Evolutionary conservation across 2,113 vertebrate genomes (phyloP).

Genomic region (Carassius auratus): DNA sequence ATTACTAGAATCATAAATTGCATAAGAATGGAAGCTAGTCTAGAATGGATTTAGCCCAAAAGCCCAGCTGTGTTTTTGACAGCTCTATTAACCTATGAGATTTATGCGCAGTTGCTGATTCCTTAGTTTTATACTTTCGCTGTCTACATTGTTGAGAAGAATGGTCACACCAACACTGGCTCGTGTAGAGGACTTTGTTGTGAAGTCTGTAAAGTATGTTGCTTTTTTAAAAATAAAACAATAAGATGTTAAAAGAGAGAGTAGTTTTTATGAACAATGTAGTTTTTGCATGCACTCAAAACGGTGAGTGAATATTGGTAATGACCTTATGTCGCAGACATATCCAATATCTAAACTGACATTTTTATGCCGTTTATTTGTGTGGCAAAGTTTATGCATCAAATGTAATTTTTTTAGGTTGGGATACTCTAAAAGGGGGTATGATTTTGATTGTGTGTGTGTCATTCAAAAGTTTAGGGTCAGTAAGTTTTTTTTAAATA

Average conservation of each 20-base stretch:
- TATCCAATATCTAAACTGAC: too few relatives aligned
- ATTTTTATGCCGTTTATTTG: too few relatives aligned
- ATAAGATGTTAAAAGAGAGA: background rate
- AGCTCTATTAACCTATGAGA: background rate
- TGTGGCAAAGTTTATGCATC: too few relatives aligned
- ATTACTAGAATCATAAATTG: conserved; percentile 13
- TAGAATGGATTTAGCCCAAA: background rate
- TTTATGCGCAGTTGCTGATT: background rate
- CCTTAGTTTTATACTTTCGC: background rate
- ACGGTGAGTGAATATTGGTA: too few relatives aligned
- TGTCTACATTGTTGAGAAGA: background rate
- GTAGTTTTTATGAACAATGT: background rate
- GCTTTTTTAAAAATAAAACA: background rate
- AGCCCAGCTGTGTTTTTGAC: background rate
- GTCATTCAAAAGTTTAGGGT: too few relatives aligned
- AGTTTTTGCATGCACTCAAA: background rate
- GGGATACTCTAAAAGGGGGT: too few relatives aligned
- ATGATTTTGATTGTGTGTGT: too few relatives aligned
- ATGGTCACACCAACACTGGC: background rate
- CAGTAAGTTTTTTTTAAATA: too few relatives aligned
- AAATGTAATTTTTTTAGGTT: too few relatives aligned
- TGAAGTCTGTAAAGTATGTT: background rate
- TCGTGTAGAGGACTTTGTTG: background rate
- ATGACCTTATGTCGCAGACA: too few relatives aligned
- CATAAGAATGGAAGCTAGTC: conserved; percentile 3